These are phyloP conservation scores for Spermophilus dauricus DNA, from an alignment of 2,113 vertebrate species.

Conservation along the genomic window DNA sequence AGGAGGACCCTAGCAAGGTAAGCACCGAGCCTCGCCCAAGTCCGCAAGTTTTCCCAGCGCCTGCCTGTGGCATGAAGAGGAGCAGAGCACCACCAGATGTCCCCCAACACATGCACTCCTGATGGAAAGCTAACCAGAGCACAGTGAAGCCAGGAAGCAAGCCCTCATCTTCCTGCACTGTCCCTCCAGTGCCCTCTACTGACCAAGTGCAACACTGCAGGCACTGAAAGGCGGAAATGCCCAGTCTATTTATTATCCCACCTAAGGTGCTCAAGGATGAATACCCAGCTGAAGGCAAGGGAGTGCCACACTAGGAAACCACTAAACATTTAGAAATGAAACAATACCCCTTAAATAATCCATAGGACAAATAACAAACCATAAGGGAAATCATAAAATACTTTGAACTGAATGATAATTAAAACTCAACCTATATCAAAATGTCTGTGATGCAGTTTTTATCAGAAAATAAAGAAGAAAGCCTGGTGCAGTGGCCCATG, in stretches of 20 bases:
- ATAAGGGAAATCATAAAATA: neutral
- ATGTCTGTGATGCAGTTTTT: neutral
- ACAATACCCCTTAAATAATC: neutral
- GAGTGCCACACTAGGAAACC: neutral
- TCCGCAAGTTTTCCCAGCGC: neutral
- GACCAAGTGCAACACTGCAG: neutral
- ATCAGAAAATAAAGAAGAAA: neutral
- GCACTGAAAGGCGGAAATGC: neutral
- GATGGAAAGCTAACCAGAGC: neutral
- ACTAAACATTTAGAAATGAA: neutral
- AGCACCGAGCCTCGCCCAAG: neutral
- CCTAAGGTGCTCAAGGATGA: neutral
- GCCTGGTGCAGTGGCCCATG: too few relatives aligned
- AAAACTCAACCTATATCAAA: neutral
- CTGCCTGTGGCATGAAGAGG: neutral
- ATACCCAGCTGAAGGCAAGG: neutral
- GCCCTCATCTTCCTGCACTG: neutral
- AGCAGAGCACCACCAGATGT: neutral
- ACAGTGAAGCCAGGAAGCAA: neutral
- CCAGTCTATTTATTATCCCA: neutral
- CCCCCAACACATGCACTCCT: neutral
- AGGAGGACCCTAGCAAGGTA: neutral
- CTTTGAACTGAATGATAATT: neutral
- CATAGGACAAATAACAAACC: neutral
- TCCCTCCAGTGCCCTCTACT: constrained; percentile 47